Percentiles rank a stretch among this genome's conserved stretches.
phyloP scores from a whole-genome alignment of 2,888 invertebrate species.

The Lasius platythorax region DNA sequence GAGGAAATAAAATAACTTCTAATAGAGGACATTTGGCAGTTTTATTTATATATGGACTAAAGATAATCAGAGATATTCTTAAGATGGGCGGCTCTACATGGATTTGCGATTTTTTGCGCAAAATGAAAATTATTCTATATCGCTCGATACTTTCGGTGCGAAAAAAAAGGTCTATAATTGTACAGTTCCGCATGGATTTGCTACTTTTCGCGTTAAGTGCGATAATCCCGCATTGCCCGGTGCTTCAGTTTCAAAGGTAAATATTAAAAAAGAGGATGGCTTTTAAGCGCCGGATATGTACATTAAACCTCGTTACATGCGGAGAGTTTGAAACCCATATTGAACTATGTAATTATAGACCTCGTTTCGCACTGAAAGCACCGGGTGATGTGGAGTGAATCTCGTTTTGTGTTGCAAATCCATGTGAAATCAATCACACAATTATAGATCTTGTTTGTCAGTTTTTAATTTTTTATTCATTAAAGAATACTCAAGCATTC shows the following conservation, averaged over 20 bases:
- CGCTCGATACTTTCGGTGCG: too few species aligned
- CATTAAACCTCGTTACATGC: background rate
- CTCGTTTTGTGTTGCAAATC: background rate
- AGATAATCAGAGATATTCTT: too few species aligned
- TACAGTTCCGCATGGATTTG: background rate
- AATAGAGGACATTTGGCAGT: too few species aligned
- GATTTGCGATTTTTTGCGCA: background rate
- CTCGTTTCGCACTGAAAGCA: background rate
- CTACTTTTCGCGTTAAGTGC: background rate
- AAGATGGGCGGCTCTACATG: background rate
- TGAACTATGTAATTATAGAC: background rate
- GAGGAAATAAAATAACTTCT: too few species aligned
- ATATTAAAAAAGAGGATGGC: background rate
- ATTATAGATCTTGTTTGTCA: background rate
- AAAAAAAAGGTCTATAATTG: too few species aligned
- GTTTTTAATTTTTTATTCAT: background rate
- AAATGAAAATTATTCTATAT: too few species aligned
- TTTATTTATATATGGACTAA: too few species aligned
- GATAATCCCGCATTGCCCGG: background rate
- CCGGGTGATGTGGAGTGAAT: background rate
- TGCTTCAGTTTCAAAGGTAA: background rate
- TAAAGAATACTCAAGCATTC: background rate
- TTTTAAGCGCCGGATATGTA: background rate
- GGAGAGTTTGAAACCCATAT: background rate
- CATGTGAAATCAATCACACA: background rate